These are phyloP conservation scores for Anoplophora glabripennis DNA, from an alignment of 1,140 invertebrate genomes.

Conservation along the genomic window DNA sequence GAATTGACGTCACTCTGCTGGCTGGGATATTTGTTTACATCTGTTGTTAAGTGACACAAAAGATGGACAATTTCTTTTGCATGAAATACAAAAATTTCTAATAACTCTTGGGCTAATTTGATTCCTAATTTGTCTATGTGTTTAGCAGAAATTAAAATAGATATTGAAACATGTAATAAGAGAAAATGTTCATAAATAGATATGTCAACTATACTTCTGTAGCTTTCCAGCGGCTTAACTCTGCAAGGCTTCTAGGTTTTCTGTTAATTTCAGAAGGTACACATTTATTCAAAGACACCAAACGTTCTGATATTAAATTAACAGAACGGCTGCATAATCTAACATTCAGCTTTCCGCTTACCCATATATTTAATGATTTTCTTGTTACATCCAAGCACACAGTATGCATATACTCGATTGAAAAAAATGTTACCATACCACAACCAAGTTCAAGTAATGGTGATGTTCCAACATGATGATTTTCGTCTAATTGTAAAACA, in stretches of 20 bases:
- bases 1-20: no score
- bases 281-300: not conserved
- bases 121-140: no score
- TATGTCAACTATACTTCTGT: not conserved
- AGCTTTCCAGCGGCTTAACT: not conserved
- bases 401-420: constrained; percentile 10
- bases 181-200: not conserved
- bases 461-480: constrained; percentile 17
- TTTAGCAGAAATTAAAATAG: no score
- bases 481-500: constrained; percentile 6
- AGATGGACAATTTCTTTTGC: no score
- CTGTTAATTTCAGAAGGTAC: not conserved
- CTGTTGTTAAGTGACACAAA: no score
- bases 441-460: constrained; percentile 4
- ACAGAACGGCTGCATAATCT: constrained; percentile 1
- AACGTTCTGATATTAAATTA: constrained; percentile 1
- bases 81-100: no score
- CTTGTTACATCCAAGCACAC: constrained; percentile 2
- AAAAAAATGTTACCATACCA: constrained; percentile 5
- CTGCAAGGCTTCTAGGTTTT: not conserved
- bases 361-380: constrained; percentile 9
- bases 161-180: constrained; percentile 1
- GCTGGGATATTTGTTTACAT: no score
- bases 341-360: not conserved
- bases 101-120: no score